These are phyloP conservation scores for Aspidiotus destructor DNA, from an alignment of 2,888 invertebrate genomes.

Conservation along the genomic window DNA sequence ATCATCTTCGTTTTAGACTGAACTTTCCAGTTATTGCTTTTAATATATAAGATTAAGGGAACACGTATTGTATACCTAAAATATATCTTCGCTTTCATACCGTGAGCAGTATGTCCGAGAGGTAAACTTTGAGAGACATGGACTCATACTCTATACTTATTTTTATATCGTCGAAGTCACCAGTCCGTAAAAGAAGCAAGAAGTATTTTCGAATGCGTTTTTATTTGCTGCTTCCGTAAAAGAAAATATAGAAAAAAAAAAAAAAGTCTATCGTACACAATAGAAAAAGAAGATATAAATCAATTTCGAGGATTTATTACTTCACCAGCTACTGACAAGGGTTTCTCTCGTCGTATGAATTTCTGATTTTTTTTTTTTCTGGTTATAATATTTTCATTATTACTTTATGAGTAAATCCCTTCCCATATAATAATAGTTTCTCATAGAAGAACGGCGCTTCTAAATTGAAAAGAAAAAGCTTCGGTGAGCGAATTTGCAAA, in stretches of 20 bases:
- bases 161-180: conserved; percentile 23
- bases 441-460: no score
- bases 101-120: conserved; percentile 6
- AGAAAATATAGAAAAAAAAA: background rate
- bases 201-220: conserved; percentile 30
- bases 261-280: background rate
- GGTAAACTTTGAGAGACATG: conserved; percentile 29
- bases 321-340: conserved; percentile 21
- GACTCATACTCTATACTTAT: conserved; percentile 24
- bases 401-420: conserved; percentile 22
- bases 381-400: conserved; percentile 11
- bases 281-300: conserved; percentile 25
- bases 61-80: conserved; percentile 30
- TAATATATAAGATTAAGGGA: conserved; percentile 32
- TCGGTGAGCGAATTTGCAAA: no score
- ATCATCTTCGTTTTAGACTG: conserved; percentile 12
- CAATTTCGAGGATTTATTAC: conserved; percentile 29
- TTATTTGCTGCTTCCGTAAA: conserved; percentile 24
- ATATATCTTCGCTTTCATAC: conserved; percentile 21
- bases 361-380: conserved; percentile 11
- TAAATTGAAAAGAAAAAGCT: no score
- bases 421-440: no score
- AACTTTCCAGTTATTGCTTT: conserved; percentile 32
- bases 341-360: conserved; percentile 16
- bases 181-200: conserved; percentile 26